These are phyloP conservation scores for Zonotrichia leucophrys DNA, from an alignment of 2,113 vertebrate genomes.

Conservation along the genomic window DNA sequence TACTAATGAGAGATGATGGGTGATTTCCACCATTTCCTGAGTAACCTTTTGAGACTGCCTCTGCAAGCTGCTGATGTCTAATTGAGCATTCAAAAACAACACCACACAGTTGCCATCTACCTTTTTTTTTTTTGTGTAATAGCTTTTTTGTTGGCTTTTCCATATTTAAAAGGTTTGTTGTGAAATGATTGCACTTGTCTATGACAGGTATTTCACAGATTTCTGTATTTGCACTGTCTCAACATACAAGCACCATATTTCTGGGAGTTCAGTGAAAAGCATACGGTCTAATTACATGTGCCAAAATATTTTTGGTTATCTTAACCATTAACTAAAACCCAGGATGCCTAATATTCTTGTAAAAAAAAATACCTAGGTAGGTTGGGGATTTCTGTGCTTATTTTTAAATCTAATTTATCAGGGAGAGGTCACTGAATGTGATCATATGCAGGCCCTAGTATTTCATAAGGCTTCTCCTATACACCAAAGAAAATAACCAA, in stretches of 20 bases:
- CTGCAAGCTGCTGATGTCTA: conserved; percentile 50
- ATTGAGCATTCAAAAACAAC: conserved; percentile 35
- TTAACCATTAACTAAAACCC: neutral
- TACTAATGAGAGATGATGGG: conserved; percentile 54
- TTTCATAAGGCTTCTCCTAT: neutral
- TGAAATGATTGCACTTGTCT: neutral
- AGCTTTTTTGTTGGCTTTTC: neutral
- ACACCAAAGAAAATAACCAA: neutral
- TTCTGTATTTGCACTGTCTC: neutral
- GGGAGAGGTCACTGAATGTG: neutral
- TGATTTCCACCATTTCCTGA: conserved; percentile 55
- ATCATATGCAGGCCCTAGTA: neutral
- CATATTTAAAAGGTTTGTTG: neutral
- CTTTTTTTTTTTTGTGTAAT: neutral
- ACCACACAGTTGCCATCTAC: neutral
- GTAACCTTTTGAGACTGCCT: conserved; percentile 39
- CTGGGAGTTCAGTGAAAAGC: neutral
- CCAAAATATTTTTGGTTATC: neutral
- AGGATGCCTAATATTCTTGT: neutral
- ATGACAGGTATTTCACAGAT: neutral
- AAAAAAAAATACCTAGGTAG: neutral
- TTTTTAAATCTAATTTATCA: neutral
- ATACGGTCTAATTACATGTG: neutral
- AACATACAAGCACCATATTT: neutral
- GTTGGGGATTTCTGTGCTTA: neutral